Percentiles rank a stretch among this genome's conserved stretches.
Conservation (phyloP, 2,113 vertebrate genomes). For the Phylloscopus trochilus region DNA sequence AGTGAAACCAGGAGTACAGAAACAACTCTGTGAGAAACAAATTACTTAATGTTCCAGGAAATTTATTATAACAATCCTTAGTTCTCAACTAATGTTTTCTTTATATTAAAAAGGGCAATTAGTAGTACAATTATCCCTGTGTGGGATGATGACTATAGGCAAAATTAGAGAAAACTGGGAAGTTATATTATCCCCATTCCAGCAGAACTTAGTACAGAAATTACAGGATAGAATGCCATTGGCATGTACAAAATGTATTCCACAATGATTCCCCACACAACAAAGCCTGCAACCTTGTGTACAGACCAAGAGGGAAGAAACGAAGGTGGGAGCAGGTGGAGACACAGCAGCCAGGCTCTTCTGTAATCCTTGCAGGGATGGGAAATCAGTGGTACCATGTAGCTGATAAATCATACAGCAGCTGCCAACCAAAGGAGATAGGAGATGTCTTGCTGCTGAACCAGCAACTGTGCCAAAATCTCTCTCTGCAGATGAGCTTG, state of each 20-base stretch:
- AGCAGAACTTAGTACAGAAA: neutral
- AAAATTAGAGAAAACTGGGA: neutral
- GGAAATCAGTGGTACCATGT: accelerated
- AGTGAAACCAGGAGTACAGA: neutral
- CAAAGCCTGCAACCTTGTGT: neutral
- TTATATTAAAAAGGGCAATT: neutral
- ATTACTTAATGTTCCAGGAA: neutral
- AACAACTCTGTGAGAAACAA: neutral
- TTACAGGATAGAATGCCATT: neutral
- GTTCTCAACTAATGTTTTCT: neutral
- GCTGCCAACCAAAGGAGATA: neutral
- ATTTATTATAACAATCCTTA: neutral
- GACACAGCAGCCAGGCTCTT: neutral
- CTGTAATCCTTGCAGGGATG: neutral
- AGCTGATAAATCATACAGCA: neutral
- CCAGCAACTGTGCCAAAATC: neutral
- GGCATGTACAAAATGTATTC: neutral
- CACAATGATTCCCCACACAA: neutral
- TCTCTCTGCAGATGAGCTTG: neutral
- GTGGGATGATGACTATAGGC: neutral
- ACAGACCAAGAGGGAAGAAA: neutral
- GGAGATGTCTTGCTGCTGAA: neutral
- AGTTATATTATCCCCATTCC: neutral
- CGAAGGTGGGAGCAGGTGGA: neutral
- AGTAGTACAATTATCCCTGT: neutral